Evolutionary conservation across 2,888 invertebrate species (phyloP).

Genomic region (Mythimna albipuncta): DNA sequence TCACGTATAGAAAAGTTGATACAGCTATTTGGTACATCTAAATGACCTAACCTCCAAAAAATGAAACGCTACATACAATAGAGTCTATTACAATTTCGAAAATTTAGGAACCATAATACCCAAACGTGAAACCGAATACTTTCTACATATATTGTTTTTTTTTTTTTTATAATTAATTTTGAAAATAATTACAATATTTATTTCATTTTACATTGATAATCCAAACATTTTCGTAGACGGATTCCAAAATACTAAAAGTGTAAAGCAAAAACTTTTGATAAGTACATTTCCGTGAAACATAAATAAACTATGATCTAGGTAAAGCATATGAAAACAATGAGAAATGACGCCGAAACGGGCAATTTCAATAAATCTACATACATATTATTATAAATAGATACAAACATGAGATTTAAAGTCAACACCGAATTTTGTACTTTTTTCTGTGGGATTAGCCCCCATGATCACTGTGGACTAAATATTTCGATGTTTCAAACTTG

Average conservation of each 20-base stretch:
- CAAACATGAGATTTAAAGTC: slow-evolving; percentile 87
- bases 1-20: slow-evolving; percentile 89
- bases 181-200: slow-evolving; percentile 88
- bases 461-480: slow-evolving; percentile 89
- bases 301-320: slow-evolving; percentile 87
- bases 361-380: slow-evolving; percentile 86
- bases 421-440: slow-evolving; percentile 91
- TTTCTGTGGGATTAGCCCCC: slow-evolving; percentile 84
- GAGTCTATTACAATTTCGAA: slow-evolving; percentile 91
- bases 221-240: slow-evolving; percentile 89
- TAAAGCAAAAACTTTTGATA: slow-evolving; percentile 81
- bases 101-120: slow-evolving; percentile 91
- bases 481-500: slow-evolving; percentile 89
- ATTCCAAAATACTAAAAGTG: slow-evolving; percentile 86
- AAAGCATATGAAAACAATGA: slow-evolving; percentile 83
- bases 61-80: slow-evolving; percentile 89
- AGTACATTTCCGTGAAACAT: slow-evolving; percentile 83
- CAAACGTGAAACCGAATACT: slow-evolving; percentile 89
- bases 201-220: slow-evolving; percentile 84
- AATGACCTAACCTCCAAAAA: slow-evolving; percentile 88
- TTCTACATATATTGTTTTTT: slow-evolving; percentile 85
- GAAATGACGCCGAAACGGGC: slow-evolving; percentile 85
- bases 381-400: slow-evolving; percentile 80
- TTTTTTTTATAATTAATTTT: slow-evolving; percentile 87
- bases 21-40: slow-evolving; percentile 90